Evolutionary conservation across 2,888 invertebrate species (phyloP), one percentile per base, ranked within the genome.

Genomic region (Mechanitis mazaeus): DNA sequence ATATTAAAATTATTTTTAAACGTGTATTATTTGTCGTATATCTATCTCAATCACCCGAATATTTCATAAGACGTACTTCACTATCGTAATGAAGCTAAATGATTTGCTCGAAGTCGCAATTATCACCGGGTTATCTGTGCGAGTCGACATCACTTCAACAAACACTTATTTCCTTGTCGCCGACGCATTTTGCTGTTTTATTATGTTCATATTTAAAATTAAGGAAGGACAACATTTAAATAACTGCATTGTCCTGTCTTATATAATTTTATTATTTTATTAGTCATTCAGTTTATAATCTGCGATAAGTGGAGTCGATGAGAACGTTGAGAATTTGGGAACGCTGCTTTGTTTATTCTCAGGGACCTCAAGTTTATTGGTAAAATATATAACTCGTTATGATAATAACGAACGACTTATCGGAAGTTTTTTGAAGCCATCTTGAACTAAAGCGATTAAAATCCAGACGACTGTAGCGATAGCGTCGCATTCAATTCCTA

Each of bases 71-170:
- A 56, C 54, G 45, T 20, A 50, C 28, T 28, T n/a, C 45, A 45
- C 56, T 65, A 58, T 61, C 63, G 55, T 50, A 45, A n/a, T 38
- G 55, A 60, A 35, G 50, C 63, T 57, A 42, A 56, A 56, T 65
- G 56, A 65, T 63, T 63, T 60, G 59, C 60, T 61, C 47, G 50
- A 54, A 38, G 33, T 35, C 54, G 38, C 54, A 60, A 63, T 58
- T 60, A 59, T 57, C 58, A 65, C 2, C 2, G 50, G 28, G 31
- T 50, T 50, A 50, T 50, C 50, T 31, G 31, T 7, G 31, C 31
- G 31, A 31, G 31, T 50, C 31, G 28, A 50, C 31, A 50, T 50
- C 9, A 50, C 50, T 31, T n/a, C 2, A 20, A 31, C 28, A 31
- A 50, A 50, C 7, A 50, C 31, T 50, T 31, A 50, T 50, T 50